A percentile compares a stretch with the other conserved stretches of the same genome.
Conservation (phyloP, 2,797 vertebrate genomes). For the Gastrophryne carolinensis region DNA sequence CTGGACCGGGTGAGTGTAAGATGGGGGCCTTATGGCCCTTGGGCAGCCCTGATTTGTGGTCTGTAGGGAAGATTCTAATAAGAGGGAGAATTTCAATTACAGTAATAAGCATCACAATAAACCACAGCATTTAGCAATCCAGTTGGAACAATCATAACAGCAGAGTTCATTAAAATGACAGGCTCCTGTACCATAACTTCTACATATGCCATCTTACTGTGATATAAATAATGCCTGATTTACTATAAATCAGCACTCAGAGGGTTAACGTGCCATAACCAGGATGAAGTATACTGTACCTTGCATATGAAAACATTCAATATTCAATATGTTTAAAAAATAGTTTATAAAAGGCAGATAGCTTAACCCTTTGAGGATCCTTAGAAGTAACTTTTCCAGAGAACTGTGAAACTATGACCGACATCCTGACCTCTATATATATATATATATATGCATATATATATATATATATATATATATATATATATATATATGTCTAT, state of each 20-base stretch:
- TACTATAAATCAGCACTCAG: slow-evolving; percentile 61
- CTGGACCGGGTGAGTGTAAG: too few relatives aligned
- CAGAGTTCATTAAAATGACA: too few relatives aligned
- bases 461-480: neutral
- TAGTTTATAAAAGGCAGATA: slow-evolving; percentile 51
- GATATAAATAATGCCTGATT: neutral
- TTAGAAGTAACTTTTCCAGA: slow-evolving; percentile 70
- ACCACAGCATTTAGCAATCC: too few relatives aligned
- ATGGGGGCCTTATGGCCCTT: too few relatives aligned
- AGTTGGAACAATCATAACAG: too few relatives aligned
- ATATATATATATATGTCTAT: neutral
- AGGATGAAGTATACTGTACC: slow-evolving; percentile 69
- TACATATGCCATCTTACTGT: too few relatives aligned
- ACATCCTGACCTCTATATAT: slow-evolving; percentile 59
- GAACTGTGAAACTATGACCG: slow-evolving; percentile 56
- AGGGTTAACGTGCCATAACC: slow-evolving; percentile 72
- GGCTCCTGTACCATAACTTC: too few relatives aligned
- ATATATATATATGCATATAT: neutral
- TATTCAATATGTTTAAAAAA: slow-evolving; percentile 66
- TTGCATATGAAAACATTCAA: slow-evolving; percentile 72
- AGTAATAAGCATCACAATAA: too few relatives aligned
- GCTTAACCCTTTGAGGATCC: slow-evolving; percentile 76
- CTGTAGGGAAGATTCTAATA: too few relatives aligned
- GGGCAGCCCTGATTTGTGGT: too few relatives aligned
- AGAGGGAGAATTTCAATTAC: too few relatives aligned